Evolutionary conservation across 2,113 vertebrate species (phyloP).

Genomic region (Orientallactaga bullata): DNA sequence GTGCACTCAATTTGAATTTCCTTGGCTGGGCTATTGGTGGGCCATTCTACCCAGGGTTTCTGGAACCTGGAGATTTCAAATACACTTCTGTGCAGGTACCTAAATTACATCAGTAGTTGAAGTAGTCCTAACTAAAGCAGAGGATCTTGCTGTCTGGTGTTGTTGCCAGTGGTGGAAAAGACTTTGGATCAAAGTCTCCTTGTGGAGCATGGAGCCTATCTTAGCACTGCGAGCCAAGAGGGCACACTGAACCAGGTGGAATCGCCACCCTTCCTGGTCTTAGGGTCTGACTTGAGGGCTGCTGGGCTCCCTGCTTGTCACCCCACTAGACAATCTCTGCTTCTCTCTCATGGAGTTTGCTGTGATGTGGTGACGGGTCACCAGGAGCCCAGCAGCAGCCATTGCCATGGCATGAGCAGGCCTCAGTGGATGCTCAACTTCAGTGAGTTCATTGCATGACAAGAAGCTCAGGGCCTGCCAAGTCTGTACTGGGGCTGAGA

Average conservation of each 20-base stretch:
- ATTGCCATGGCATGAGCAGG: not conserved
- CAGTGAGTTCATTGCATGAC: constrained; percentile 1
- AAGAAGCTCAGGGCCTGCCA: not conserved
- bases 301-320: not conserved
- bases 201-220: not conserved
- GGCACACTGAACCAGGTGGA: not conserved
- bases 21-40: no score
- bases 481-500: not conserved
- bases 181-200: not conserved
- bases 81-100: constrained; percentile 28
- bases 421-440: not conserved
- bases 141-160: not conserved
- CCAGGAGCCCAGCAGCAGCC: not conserved
- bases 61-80: constrained; percentile 26
- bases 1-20: not conserved
- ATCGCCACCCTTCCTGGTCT: not conserved
- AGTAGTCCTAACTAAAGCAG: constrained; percentile 38
- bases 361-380: not conserved
- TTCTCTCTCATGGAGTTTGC: not conserved
- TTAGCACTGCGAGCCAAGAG: not conserved
- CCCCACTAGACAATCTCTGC: not conserved
- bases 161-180: not conserved
- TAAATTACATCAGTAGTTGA: constrained; percentile 33
- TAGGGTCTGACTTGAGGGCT: not conserved
- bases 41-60: not conserved